These are phyloP conservation scores for Meteorus sp. DNA, from an alignment of 1,140 invertebrate species.

Conservation along the genomic window DNA sequence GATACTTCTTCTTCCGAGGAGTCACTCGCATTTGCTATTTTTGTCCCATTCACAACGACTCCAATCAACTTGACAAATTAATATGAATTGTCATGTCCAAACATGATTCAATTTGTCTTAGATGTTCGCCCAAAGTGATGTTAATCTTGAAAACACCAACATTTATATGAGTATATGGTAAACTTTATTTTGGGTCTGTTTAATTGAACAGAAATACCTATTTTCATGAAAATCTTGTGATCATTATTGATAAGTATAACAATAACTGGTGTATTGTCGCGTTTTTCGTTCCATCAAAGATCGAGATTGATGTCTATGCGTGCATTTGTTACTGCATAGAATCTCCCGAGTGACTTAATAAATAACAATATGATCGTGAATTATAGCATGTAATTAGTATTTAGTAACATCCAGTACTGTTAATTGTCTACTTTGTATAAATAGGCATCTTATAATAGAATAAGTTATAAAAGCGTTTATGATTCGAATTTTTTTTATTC, in stretches of 20 bases:
- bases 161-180: not conserved
- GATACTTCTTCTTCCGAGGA: not conserved
- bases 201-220: not conserved
- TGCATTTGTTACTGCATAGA: constrained; percentile 25
- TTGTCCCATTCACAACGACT: constrained; percentile 3
- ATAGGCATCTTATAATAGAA: too few relatives aligned
- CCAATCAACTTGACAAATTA: not conserved
- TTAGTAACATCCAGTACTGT: too few relatives aligned
- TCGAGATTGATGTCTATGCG: too few relatives aligned
- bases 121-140: not conserved
- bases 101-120: not conserved
- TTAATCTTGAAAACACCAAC: not conserved
- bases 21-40: not conserved
- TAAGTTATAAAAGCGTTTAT: too few relatives aligned
- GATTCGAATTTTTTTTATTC: not conserved
- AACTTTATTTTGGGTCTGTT: constrained; percentile 3
- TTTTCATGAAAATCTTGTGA: constrained; percentile 29
- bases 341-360: constrained; percentile 26
- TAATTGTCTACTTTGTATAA: not conserved
- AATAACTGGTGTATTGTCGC: constrained; percentile 7
- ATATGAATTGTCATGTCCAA: not conserved
- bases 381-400: not conserved
- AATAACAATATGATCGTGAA: constrained; percentile 15
- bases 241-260: constrained; percentile 35
- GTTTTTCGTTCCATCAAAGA: too few relatives aligned